Base-by-base conservation (phyloP, 2,113 vertebrate species). In the Tetraodon nigroviridis region DNA sequence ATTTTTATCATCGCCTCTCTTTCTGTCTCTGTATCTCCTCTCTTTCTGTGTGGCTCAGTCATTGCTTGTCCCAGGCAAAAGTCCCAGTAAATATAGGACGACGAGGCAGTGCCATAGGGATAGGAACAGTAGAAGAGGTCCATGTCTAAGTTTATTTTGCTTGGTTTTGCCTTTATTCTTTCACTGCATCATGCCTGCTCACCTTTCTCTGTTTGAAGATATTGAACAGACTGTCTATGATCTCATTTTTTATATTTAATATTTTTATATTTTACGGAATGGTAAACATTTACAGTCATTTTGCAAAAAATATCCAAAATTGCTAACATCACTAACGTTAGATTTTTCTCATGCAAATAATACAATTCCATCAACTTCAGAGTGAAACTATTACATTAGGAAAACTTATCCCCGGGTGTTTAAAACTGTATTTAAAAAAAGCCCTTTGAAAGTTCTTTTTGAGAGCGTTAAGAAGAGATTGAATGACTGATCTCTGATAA, bases 41-140 rank as follows among this genome's bases (percentile, higher is more conserved):
- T 74, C 67, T 44, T 55, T 51, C 81, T 79, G 75, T 76, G 65
- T 86, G 84, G 73, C 76, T 64, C 91, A 96, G 95, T 97, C 95
- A 90, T 94, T 98, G 92, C 95, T 98, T 91, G 94, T 98, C 89
- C 96, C 96, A 61, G 96, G 96, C 87, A 97, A 96, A 93, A 90
- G 92, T 76, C 88, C 93, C 79, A 93, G 92, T 94, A 95, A 94
- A 91, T 94, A 94, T 79, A n/a, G 96, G 95, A 93, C 95, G 96
- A 59, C 95, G 95, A 80, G 95, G 96, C 93, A 98, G 96, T 90
- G 96, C 96, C 92, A 97, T 97, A 94, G 96, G 96, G 84, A 94
- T 98, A 94, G 96, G 96, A 94, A 94, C 94, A 76, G 92, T 98
- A 93, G 96, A 98, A 92, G 96, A 98, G 96, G 96, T 98, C 92